Conservation (phyloP, 2,888 invertebrate species). For the Prosapia bicincta region DNA sequence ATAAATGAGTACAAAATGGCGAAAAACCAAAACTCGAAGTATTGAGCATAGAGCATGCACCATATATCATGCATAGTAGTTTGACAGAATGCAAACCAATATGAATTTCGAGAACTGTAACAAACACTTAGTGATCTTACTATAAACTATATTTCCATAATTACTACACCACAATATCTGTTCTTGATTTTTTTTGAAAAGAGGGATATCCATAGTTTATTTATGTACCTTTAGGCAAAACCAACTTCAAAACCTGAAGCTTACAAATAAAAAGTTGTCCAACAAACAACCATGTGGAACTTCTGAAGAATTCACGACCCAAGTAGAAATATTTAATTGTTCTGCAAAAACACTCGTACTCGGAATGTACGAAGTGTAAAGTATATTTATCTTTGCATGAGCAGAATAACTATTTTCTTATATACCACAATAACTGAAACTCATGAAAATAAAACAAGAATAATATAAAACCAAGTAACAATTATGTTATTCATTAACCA, state of each 20-base stretch:
- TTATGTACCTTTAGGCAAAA: constrained; percentile 30
- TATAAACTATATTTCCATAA: constrained; percentile 32
- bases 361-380: constrained; percentile 22
- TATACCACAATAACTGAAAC: background rate
- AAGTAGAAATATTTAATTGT: constrained; percentile 18
- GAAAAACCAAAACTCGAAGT: no score
- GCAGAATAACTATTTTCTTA: background rate
- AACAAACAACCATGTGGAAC: constrained; percentile 25
- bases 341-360: constrained; percentile 15
- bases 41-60: no score
- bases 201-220: constrained; percentile 22
- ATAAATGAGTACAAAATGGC: no score
- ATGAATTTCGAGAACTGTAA: no score
- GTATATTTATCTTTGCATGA: constrained; percentile 19
- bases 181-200: constrained; percentile 19
- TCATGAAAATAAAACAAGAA: background rate
- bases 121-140: no score
- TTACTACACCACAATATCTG: constrained; percentile 28
- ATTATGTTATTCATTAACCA: background rate
- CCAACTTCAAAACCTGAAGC: constrained; percentile 20
- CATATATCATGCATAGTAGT: no score
- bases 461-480: background rate
- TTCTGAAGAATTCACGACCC: constrained; percentile 23
- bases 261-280: constrained; percentile 14
- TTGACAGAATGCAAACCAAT: no score